Percentiles rank a stretch among this genome's conserved stretches.
phyloP scores from a whole-genome alignment of 2,888 invertebrate species.

The Auanema sp. region DNA sequence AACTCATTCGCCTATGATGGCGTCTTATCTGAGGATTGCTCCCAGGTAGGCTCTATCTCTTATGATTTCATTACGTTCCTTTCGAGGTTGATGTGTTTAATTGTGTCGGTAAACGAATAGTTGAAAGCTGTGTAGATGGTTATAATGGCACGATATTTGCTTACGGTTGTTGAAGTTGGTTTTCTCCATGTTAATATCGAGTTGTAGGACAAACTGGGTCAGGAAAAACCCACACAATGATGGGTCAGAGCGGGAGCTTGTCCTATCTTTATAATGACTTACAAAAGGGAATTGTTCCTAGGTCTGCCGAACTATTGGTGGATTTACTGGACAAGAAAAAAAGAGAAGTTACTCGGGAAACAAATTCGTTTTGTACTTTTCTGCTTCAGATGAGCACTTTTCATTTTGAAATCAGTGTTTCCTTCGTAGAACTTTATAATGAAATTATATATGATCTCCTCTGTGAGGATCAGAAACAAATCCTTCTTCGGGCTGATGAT shows the following conservation, averaged over 20 bases:
- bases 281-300: conserved; percentile 65
- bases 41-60: too few relatives aligned
- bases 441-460: conserved; percentile 66
- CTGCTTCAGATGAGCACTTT: conserved; percentile 61
- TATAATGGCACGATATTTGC: conserved; percentile 68
- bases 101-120: conserved; percentile 64
- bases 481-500: too few relatives aligned
- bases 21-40: too few relatives aligned
- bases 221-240: conserved; percentile 67
- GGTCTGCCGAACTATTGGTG: conserved; percentile 66
- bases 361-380: neutral
- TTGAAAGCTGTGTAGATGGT: conserved; percentile 65
- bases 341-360: neutral
- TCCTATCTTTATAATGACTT: conserved; percentile 60
- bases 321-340: conserved; percentile 56
- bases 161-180: too few relatives aligned
- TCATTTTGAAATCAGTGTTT: conserved; percentile 63
- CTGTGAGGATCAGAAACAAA: too few relatives aligned
- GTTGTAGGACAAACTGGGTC: conserved; percentile 19
- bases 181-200: too few relatives aligned
- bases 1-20: too few relatives aligned
- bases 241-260: conserved; percentile 58
- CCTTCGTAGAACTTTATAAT: conserved; percentile 67
- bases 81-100: conserved; percentile 57
- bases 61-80: neutral